Evolutionary conservation across 2,113 vertebrate species (phyloP).

Genomic region (Cryptotis parvus): DNA sequence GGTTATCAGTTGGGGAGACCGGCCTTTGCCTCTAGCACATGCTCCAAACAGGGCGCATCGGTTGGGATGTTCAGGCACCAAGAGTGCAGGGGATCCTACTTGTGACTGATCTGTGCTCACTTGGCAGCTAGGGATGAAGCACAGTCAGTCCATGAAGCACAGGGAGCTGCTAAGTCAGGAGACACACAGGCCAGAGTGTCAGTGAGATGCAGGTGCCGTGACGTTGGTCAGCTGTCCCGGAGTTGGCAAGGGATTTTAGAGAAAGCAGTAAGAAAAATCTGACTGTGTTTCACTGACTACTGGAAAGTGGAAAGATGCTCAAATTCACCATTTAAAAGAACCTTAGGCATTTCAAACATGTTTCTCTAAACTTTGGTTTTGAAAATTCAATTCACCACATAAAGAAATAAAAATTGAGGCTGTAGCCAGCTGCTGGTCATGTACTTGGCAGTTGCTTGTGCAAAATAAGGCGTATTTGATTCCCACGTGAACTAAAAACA

Average conservation of each 20-base stretch:
- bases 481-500: conserved; percentile 54
- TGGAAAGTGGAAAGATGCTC: conserved; percentile 54
- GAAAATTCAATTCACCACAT: conserved; percentile 52
- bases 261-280: conserved; percentile 10
- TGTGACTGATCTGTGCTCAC: background rate
- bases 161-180: background rate
- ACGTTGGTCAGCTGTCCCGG: background rate
- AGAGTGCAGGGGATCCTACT: background rate
- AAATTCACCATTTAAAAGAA: conserved; percentile 63
- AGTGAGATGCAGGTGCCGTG: background rate
- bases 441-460: conserved; percentile 71
- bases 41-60: too few relatives aligned
- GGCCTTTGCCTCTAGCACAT: background rate
- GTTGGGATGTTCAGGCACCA: background rate
- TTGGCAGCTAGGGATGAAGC: too few relatives aligned
- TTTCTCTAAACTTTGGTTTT: conserved; percentile 62
- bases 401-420: conserved; percentile 61
- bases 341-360: conserved; percentile 50
- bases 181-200: background rate
- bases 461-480: conserved; percentile 70
- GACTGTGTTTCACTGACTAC: conserved; percentile 16
- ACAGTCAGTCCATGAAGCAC: too few relatives aligned
- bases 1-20: background rate
- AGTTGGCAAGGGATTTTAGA: conserved; percentile 45
- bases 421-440: conserved; percentile 64